These are phyloP conservation scores for Cettia cetti DNA, from an alignment of 2,113 vertebrate genomes.

Conservation along the genomic window DNA sequence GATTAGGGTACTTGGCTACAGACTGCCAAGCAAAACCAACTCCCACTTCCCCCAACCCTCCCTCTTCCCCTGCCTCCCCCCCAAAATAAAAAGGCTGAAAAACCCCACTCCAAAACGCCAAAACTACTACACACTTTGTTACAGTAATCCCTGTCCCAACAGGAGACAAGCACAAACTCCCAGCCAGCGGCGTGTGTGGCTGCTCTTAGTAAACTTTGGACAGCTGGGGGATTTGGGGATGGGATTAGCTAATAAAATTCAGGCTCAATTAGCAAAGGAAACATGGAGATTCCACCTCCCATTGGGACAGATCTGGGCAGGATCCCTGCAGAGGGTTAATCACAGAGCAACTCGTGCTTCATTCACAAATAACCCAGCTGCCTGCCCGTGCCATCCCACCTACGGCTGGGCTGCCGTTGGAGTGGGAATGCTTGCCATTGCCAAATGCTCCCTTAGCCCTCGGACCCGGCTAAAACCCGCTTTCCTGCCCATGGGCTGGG, in stretches of 20 bases:
- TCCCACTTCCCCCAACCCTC: accelerated
- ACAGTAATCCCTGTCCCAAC: background rate
- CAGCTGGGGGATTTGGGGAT: background rate
- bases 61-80: accelerated
- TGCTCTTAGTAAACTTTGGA: constrained; percentile 3
- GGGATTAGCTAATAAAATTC: constrained; percentile 6
- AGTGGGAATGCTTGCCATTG: background rate
- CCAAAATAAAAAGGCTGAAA: background rate
- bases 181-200: background rate
- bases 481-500: constrained; percentile 2
- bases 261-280: constrained; percentile 26
- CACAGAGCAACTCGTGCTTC: background rate
- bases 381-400: background rate
- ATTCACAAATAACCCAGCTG: background rate
- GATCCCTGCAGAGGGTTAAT: background rate
- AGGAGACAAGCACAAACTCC: background rate
- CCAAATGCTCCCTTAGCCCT: background rate
- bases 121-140: background rate
- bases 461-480: background rate
- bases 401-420: background rate
- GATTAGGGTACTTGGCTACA: background rate
- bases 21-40: background rate
- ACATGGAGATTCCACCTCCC: background rate
- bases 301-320: background rate
- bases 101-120: background rate